Conservation (phyloP, 2,888 invertebrate genomes). For the Caenorhabditis sulstoni region DNA sequence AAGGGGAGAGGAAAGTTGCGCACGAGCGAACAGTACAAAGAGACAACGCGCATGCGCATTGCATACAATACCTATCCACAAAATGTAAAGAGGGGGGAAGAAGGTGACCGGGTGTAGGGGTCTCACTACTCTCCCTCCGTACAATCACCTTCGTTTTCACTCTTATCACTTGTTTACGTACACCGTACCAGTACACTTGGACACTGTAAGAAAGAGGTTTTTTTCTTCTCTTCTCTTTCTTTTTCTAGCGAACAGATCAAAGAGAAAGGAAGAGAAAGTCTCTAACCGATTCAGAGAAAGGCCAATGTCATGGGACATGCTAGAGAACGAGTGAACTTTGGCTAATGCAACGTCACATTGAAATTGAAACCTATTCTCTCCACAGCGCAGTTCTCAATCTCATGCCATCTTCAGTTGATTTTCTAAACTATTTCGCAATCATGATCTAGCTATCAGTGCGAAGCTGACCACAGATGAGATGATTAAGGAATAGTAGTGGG, state of each 20-base stretch:
- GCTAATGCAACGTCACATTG: not conserved
- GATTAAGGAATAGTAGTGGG: constrained; percentile 4
- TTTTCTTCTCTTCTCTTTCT: not conserved
- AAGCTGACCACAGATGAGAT: not conserved
- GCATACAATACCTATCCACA: constrained; percentile 47
- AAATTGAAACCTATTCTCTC: not conserved
- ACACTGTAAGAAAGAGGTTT: constrained; percentile 12
- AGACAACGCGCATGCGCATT: constrained; percentile 22
- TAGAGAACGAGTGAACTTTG: not conserved
- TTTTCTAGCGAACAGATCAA: not conserved
- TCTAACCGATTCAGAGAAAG: not conserved
- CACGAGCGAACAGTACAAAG: constrained; percentile 18
- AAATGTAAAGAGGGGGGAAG: constrained; percentile 17
- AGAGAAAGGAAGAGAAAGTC: not conserved
- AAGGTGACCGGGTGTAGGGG: not conserved
- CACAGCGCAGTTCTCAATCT: not conserved
- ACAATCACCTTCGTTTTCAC: not conserved
- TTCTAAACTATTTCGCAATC: not conserved
- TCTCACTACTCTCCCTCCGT: not conserved
- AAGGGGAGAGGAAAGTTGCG: not conserved
- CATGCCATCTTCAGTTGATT: not conserved
- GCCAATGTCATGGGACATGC: not conserved
- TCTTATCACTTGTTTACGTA: constrained; percentile 59
- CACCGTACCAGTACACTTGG: constrained; percentile 15
- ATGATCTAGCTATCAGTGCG: not conserved